Evolutionary conservation across 2,113 vertebrate species (phyloP).

Genomic region (Lophura nycthemera): DNA sequence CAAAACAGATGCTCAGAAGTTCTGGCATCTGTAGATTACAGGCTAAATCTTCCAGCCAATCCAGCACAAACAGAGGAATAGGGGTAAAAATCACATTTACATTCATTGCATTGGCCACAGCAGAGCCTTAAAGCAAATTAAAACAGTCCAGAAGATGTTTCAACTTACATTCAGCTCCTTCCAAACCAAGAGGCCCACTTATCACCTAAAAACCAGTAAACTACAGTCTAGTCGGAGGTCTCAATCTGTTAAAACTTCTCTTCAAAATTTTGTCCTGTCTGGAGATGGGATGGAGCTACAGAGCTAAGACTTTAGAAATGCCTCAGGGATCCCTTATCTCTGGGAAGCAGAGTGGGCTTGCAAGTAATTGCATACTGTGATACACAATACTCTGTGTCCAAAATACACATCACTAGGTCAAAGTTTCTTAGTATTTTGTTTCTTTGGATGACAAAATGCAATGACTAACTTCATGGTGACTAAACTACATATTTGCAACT

Average conservation of each 20-base stretch:
- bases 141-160: background rate
- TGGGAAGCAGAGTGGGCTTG: background rate
- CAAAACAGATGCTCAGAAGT: background rate
- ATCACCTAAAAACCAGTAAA: background rate
- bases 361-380: background rate
- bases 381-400: accelerated
- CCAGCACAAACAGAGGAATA: background rate
- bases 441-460: background rate
- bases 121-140: background rate
- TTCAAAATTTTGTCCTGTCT: background rate
- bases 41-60: background rate
- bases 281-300: background rate
- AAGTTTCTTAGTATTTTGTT: background rate
- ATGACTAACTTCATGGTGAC: background rate
- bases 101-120: background rate
- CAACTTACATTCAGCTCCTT: background rate
- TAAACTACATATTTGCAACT: background rate
- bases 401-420: background rate
- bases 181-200: background rate
- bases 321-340: background rate
- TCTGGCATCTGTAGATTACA: background rate
- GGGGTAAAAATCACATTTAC: background rate
- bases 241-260: background rate
- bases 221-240: background rate
- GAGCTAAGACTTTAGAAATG: background rate